These are phyloP conservation scores for Rhegmatorhina hoffmannsi DNA, from an alignment of 2,113 vertebrate genomes.

Conservation along the genomic window DNA sequence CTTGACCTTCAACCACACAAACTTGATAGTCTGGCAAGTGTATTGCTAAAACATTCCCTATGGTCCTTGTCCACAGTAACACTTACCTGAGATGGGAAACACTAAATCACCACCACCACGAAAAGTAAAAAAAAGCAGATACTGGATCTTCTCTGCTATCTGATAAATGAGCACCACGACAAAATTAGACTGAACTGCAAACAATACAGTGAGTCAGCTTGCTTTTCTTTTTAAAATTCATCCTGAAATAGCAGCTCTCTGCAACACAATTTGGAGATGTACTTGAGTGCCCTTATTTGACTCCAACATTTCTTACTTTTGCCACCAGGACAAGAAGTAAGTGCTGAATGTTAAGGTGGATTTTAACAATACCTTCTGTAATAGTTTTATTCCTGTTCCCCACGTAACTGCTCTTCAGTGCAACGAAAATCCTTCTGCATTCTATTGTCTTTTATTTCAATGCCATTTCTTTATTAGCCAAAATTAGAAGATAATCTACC, in stretches of 20 bases:
- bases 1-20: background rate
- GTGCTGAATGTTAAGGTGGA: background rate
- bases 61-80: background rate
- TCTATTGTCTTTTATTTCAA: background rate
- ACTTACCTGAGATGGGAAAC: background rate
- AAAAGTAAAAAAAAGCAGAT: background rate
- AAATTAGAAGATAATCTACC: background rate
- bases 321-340: background rate
- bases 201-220: background rate
- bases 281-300: background rate
- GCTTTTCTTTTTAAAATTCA: background rate
- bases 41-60: background rate
- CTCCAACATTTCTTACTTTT: background rate
- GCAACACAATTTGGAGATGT: background rate
- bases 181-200: background rate
- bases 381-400: background rate
- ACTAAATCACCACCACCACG: background rate
- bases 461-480: background rate
- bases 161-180: background rate
- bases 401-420: background rate
- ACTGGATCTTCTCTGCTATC: background rate
- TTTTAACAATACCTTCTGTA: background rate
- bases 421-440: background rate
- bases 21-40: background rate
- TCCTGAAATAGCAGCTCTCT: background rate